Evolutionary conservation across 2,888 invertebrate species (phyloP), one percentile per base, ranked within the genome.

Genomic region (Drosophila austrosaltans): DNA sequence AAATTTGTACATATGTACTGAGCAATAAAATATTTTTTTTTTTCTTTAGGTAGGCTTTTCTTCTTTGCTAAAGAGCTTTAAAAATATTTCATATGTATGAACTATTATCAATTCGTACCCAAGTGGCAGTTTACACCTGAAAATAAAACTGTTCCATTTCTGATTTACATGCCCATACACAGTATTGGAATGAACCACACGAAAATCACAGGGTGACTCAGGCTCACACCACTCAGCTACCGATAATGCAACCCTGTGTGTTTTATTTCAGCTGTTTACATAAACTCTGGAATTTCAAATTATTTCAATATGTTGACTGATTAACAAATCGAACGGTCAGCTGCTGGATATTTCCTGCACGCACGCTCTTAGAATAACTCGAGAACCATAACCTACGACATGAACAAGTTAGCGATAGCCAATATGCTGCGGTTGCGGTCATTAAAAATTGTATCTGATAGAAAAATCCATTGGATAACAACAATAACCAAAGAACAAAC

Each of bases 371-470:
- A 56, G 16, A 25, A 48, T 12, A 25, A 48, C 22, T 25, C 25
- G 48, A 48, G 48, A 48, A 25, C 48, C 57, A 12, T 25, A 57
- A 57, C 57, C 22, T 39, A 39, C 44, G 48, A 48, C 32, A 57
- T 63, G 56, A 10, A 48, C 25, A 48, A 48, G 10, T 12, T 48
- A 12, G 53, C 63, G 22, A 53, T 73, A 22, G 62, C n/a, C 58
- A 73, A 61, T 39, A 73, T 73, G 68, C 63, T 73, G 60, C 60
- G 68, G 42, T 59, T 73, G 60, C 63, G 63, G 42, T 69, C 53
- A 40, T 63, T 73, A 7, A 60, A 56, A 57, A 73, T 60, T 59
- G 63, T 63, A 57, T 73, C 73, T 60, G 63, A 72, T 6, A 61
- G 62, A 54, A 72, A 66, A 72, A 61, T 48, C 61, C 65, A 48